Conservation (phyloP, 2,888 invertebrate genomes). For the Phyto melanocephala region DNA sequence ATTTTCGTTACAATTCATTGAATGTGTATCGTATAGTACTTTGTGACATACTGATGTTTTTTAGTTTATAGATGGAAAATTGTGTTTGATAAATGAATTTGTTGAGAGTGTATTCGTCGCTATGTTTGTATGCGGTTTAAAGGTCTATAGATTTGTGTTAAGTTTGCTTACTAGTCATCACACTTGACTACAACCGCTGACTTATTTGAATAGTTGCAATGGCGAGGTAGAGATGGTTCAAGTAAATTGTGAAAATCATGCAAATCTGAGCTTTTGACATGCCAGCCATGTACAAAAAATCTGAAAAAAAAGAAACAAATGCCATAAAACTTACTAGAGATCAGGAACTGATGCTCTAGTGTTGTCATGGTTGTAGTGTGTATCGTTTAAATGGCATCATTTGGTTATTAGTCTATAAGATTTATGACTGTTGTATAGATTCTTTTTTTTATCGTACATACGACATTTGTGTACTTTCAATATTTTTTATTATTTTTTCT, state of each 20-base stretch:
- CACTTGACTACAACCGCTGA: conserved; percentile 23
- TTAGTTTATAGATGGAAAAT: not conserved
- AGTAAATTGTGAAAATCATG: conserved; percentile 27
- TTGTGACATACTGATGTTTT: not conserved
- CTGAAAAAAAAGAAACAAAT: not conserved
- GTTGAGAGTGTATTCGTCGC: not conserved
- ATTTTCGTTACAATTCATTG: conserved; percentile 52
- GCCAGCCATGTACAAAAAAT: conserved; percentile 7
- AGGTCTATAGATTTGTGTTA: conserved; percentile 12
- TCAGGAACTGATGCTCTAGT: not conserved
- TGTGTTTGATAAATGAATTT: conserved; percentile 36
- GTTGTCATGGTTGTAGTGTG: conserved; percentile 1
- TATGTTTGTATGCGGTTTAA: conserved; percentile 16
- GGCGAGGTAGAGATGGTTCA: not conserved
- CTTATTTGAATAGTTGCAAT: not conserved
- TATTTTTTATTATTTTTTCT: not conserved
- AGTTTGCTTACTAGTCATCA: conserved; percentile 34
- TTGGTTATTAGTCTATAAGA: conserved; percentile 51
- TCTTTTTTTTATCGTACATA: not conserved
- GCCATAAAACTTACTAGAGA: conserved; percentile 1
- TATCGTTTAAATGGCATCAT: conserved; percentile 33
- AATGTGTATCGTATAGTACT: not conserved
- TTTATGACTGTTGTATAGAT: conserved; percentile 49
- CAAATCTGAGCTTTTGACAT: conserved; percentile 17
- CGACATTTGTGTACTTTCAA: not conserved